Base-by-base conservation (phyloP, 2,888 invertebrate species). In the Dryobotodes eremita region DNA sequence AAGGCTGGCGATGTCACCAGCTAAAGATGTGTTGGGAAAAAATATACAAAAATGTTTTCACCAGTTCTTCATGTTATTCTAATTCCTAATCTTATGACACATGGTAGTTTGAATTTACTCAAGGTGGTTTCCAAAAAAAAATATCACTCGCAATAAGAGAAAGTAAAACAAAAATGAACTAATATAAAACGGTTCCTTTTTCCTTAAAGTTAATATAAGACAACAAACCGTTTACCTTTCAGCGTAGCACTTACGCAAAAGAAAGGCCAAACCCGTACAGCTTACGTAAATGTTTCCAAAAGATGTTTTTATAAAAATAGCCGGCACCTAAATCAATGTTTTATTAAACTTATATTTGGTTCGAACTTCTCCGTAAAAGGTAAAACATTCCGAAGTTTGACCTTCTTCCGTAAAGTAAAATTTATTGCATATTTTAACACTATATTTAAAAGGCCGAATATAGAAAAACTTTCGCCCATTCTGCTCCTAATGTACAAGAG, bases 291-390 rank as follows among this genome's bases (percentile, higher is more conserved):
- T 53, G 36, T 59, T 78, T 64, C 26, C 2, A 61, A 53, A 61
- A n/a, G 61, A 61, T n/a, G n/a, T 46, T 72, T 42, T 61, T 26
- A 42, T 66, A 57, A 65, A 78, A 78, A 79, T 70, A 75, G n/a
- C 79, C 61, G 23, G 6, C 36, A 74, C 59, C 79, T 20, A 79
- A 84, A 84, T 71, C 55, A 71, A 79, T 79, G 66, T 66, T 84
- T 73, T 53, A 50, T 79, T 82, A 46, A 57, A 71, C 70, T 79
- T 74, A 79, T 74, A 53, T 79, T 79, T 62, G 79, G 57, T 17
- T 36, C 20, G 7, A 71, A 84, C 13, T 79, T 74, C 42, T 61
- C 26, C 23, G 8, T 64, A 68, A 85, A 77, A 69, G 48, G 48
- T 66, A 76, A 75, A 69, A 31, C 55, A 36, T 36, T 31, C 53